Conservation (phyloP, 2,113 vertebrate genomes). For the Perognathus longimembris region DNA sequence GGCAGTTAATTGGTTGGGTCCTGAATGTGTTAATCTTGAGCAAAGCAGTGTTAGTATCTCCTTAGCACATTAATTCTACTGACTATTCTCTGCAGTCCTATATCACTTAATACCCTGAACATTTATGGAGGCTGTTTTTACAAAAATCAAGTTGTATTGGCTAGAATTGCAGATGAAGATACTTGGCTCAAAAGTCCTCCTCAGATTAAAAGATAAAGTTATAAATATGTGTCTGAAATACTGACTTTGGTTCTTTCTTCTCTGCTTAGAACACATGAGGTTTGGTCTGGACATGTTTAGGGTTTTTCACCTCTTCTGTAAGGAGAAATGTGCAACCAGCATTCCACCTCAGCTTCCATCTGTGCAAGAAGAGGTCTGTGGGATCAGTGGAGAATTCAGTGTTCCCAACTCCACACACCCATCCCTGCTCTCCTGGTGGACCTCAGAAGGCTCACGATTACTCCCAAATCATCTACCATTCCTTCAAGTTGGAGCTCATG, state of each 20-base stretch:
- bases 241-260: conserved; percentile 43
- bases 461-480: background rate
- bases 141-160: conserved; percentile 55
- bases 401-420: background rate
- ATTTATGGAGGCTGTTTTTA: conserved; percentile 58
- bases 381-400: background rate
- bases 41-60: conserved; percentile 74
- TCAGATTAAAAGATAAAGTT: conserved; percentile 52
- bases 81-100: conserved; percentile 53
- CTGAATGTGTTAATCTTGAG: conserved; percentile 71
- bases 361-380: conserved; percentile 7
- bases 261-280: conserved; percentile 12
- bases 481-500: background rate
- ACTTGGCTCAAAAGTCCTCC: conserved; percentile 52
- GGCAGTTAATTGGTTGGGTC: conserved; percentile 75
- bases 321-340: background rate
- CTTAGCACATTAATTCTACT: conserved; percentile 75
- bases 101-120: conserved; percentile 50
- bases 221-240: conserved; percentile 39
- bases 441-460: background rate
- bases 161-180: conserved; percentile 64
- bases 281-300: background rate
- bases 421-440: background rate
- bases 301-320: background rate
- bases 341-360: background rate